Evolutionary conservation across 2,113 vertebrate species (phyloP).

Genomic region (Meles meles): DNA sequence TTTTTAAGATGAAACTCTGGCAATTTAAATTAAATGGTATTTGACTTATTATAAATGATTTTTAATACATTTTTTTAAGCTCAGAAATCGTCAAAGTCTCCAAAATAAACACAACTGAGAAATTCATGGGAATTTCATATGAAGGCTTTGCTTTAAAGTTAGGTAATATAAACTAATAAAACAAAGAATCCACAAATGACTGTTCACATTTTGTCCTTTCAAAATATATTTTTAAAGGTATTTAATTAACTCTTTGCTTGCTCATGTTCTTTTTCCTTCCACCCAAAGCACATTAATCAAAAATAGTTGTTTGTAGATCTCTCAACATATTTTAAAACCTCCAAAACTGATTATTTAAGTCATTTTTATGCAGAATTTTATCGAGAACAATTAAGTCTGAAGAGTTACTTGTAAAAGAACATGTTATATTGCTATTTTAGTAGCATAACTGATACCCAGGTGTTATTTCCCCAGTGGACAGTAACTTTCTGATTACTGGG

Average conservation of each 20-base stretch:
- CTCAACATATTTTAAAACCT: slow-evolving; percentile 37
- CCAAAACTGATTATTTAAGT: slow-evolving; percentile 19
- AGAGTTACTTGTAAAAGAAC: slow-evolving; percentile 29
- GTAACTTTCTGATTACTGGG: slow-evolving; percentile 34
- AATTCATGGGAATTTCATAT: slow-evolving; percentile 29
- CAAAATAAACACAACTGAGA: neutral
- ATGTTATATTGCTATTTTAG: slow-evolving; percentile 12
- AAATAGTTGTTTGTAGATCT: neutral
- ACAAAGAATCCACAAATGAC: slow-evolving; percentile 4
- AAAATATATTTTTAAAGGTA: slow-evolving; percentile 9
- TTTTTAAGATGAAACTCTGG: slow-evolving; percentile 38
- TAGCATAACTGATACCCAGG: slow-evolving; percentile 7
- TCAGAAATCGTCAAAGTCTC: slow-evolving; percentile 37
- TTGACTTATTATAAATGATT: neutral
- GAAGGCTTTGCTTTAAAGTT: slow-evolving; percentile 50
- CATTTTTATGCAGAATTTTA: slow-evolving; percentile 35
- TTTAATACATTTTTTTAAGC: neutral
- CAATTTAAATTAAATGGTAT: slow-evolving; percentile 11
- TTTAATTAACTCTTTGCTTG: slow-evolving; percentile 20
- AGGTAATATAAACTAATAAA: slow-evolving; percentile 23
- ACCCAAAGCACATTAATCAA: slow-evolving; percentile 22
- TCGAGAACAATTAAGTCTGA: neutral
- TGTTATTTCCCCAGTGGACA: neutral
- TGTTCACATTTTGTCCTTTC: neutral
- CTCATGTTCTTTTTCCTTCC: neutral